phyloP scores from a whole-genome alignment of 2,797 vertebrate species.

The Paedocypris micromegethes region DNA sequence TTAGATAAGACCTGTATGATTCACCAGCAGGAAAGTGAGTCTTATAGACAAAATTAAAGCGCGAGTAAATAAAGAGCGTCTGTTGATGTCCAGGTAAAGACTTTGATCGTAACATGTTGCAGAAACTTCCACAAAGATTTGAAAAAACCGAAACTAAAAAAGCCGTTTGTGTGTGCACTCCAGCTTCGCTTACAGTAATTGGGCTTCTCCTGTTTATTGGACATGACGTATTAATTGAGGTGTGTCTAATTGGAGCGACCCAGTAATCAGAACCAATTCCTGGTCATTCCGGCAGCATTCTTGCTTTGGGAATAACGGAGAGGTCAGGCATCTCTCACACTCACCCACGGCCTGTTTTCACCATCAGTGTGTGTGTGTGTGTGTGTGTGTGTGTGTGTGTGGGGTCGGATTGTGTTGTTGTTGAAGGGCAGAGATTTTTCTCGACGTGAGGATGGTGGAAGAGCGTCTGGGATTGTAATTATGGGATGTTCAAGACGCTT shows the following conservation, averaged over 20 bases:
- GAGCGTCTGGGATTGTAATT: slow-evolving; percentile 70
- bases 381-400: slow-evolving; percentile 22
- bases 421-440: slow-evolving; percentile 62
- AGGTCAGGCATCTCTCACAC: slow-evolving; percentile 32
- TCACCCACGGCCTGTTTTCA: slow-evolving; percentile 34
- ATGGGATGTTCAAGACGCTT: slow-evolving; percentile 67
- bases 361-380: slow-evolving; percentile 52
- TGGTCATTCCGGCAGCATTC: slow-evolving; percentile 32
- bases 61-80: too few relatives aligned
- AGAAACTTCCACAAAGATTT: not conserved
- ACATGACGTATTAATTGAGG: slow-evolving; percentile 33
- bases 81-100: too few relatives aligned
- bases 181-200: slow-evolving; percentile 11
- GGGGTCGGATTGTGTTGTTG: slow-evolving; percentile 57
- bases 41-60: too few relatives aligned
- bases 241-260: slow-evolving; percentile 34
- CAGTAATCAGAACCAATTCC: slow-evolving; percentile 32
- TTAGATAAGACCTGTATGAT: too few relatives aligned
- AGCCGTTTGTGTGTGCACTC: not conserved
- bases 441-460: slow-evolving; percentile 52
- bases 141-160: not conserved
- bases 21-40: too few relatives aligned
- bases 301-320: slow-evolving; percentile 31
- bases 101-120: not conserved
- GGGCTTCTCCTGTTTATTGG: slow-evolving; percentile 20